phyloP scores from a whole-genome alignment of 2,113 vertebrate genomes.

The Brachypodius melanocephalos region DNA sequence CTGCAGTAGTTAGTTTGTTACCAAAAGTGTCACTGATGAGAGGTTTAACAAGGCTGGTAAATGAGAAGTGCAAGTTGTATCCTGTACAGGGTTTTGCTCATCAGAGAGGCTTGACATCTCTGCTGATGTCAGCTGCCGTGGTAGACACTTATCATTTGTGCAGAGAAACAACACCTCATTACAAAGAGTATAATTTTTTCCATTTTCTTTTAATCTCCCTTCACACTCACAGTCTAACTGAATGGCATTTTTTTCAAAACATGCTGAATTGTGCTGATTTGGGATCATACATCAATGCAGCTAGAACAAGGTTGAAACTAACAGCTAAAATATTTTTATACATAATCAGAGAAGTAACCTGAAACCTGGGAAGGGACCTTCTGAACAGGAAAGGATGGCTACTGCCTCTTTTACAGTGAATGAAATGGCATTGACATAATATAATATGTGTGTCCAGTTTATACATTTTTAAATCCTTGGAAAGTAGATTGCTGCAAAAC shows the following conservation, averaged over 20 bases:
- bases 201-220: not conserved
- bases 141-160: not conserved
- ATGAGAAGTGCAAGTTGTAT: not conserved
- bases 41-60: not conserved
- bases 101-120: constrained; percentile 3
- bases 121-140: constrained; percentile 16
- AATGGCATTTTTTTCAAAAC: not conserved
- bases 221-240: not conserved
- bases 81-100: not conserved
- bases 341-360: not conserved
- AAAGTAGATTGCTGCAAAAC: not conserved
- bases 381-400: not conserved
- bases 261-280: not conserved
- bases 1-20: not conserved
- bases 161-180: not conserved
- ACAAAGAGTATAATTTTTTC: not conserved
- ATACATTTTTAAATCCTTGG: not conserved
- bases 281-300: not conserved
- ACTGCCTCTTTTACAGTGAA: not conserved
- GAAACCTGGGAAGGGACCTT: not conserved
- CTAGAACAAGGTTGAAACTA: not conserved
- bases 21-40: not conserved
- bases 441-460: not conserved
- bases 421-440: not conserved
- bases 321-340: constrained; percentile 9